Percentiles rank a stretch among this genome's conserved stretches.
phyloP scores from a whole-genome alignment of 2,797 vertebrate species.

The Esox lucius region DNA sequence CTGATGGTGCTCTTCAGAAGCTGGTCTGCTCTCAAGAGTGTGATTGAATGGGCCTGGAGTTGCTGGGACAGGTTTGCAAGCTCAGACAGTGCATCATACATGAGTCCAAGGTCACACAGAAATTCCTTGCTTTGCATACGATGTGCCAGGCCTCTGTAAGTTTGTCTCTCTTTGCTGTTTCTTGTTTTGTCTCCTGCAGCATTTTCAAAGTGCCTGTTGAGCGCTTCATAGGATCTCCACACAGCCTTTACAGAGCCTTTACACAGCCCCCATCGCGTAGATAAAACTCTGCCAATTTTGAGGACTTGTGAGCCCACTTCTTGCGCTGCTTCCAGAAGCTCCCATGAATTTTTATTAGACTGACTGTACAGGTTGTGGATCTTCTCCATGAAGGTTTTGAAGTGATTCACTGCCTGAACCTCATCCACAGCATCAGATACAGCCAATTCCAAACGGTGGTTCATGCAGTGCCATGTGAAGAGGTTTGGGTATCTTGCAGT shows the following conservation, averaged over 20 bases:
- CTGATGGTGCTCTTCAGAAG: no score
- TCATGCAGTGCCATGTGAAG: slow-evolving; percentile 29
- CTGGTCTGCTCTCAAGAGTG: slow-evolving; percentile 23
- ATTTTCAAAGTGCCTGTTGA: slow-evolving; percentile 6
- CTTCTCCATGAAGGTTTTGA: no score
- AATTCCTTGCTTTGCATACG: slow-evolving; percentile 35
- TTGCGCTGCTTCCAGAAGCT: no score
- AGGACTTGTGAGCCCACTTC: no score
- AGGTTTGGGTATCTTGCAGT: slow-evolving; percentile 17
- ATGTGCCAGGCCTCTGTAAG: slow-evolving; percentile 34
- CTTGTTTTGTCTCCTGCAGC: not conserved
- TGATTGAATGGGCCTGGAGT: slow-evolving; percentile 34
- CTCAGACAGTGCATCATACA: slow-evolving; percentile 35
- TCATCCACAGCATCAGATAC: slow-evolving; percentile 31
- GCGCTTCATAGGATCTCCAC: no score
- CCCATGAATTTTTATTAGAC: no score
- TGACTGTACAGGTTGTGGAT: no score
- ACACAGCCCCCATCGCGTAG: no score
- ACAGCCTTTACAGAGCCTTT: no score
- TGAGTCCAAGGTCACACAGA: slow-evolving; percentile 38
- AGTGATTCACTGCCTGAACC: slow-evolving; percentile 29
- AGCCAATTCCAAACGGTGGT: slow-evolving; percentile 19
- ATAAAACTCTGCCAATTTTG: no score
- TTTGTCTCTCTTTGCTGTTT: slow-evolving; percentile 33
- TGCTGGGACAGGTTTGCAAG: slow-evolving; percentile 38